A percentile compares a stretch with the other conserved stretches of the same genome.
phyloP scores from a whole-genome alignment of 2,888 invertebrate species.

The Caenorhabditis virilis region DNA sequence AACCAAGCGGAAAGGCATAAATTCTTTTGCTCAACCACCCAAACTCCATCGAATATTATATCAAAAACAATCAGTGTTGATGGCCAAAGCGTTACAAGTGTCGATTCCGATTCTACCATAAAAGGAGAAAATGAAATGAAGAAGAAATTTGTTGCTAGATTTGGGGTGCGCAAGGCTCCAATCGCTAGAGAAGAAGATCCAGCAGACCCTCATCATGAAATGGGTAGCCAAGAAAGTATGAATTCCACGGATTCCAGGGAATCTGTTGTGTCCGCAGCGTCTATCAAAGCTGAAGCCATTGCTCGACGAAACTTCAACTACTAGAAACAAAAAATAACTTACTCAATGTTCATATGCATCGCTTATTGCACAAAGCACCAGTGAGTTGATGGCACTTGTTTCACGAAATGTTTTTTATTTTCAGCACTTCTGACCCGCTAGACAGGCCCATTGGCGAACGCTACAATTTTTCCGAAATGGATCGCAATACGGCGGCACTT shows the following conservation, averaged over 20 bases:
- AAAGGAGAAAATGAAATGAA: slow-evolving; percentile 50
- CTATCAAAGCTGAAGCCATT: slow-evolving; percentile 55
- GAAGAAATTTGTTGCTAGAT: slow-evolving; percentile 48
- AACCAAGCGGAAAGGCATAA: slow-evolving; percentile 22
- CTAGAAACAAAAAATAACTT: too few relatives aligned
- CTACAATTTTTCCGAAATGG: slow-evolving; percentile 47
- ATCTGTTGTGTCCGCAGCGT: slow-evolving; percentile 57
- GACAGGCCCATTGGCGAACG: slow-evolving; percentile 41
- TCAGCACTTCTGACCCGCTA: slow-evolving; percentile 50
- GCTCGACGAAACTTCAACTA: slow-evolving; percentile 64
- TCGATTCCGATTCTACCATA: slow-evolving; percentile 20
- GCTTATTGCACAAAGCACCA: background rate
- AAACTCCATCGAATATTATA: slow-evolving; percentile 30
- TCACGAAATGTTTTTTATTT: slow-evolving; percentile 10
- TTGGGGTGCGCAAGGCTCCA: slow-evolving; percentile 52
- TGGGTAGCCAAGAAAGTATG: slow-evolving; percentile 44
- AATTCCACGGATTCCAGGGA: slow-evolving; percentile 56
- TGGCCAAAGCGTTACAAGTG: slow-evolving; percentile 18
- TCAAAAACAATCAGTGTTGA: slow-evolving; percentile 27
- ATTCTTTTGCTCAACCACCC: slow-evolving; percentile 17
- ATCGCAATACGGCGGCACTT: slow-evolving; percentile 49
- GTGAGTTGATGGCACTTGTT: slow-evolving; percentile 16
- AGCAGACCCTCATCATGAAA: slow-evolving; percentile 43
- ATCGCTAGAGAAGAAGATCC: slow-evolving; percentile 52
- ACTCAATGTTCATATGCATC: slow-evolving; percentile 11